These are phyloP conservation scores for Neoitamus cyanurus DNA, from an alignment of 2,888 invertebrate species.

Conservation along the genomic window DNA sequence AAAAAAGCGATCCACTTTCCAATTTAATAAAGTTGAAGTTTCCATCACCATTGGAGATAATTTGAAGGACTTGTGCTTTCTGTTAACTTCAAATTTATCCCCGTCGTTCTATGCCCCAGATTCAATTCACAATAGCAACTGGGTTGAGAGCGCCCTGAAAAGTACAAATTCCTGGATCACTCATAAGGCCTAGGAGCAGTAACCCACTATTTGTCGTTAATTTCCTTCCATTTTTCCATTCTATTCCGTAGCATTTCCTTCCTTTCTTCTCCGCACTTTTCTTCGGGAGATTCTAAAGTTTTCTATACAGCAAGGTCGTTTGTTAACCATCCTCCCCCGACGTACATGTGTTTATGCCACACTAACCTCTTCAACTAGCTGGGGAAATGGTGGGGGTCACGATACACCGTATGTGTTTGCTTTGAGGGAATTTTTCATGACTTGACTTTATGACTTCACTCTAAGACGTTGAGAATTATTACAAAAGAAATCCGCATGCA, in stretches of 20 bases:
- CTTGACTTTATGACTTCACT: neutral
- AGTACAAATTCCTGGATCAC: neutral
- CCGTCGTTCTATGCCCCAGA: neutral
- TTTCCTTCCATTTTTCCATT: neutral
- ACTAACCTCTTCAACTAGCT: neutral
- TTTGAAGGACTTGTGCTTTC: no score
- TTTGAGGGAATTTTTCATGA: neutral
- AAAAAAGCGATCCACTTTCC: no score
- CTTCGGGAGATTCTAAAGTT: neutral
- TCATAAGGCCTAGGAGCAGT: neutral
- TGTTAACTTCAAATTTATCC: neutral
- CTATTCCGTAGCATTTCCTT: neutral
- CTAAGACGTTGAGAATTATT: neutral
- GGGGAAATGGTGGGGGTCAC: neutral
- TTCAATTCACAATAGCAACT: neutral
- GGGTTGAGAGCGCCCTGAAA: neutral
- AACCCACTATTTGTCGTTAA: neutral
- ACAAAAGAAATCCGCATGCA: neutral
- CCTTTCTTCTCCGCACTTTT: neutral
- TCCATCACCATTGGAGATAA: no score
- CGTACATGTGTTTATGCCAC: neutral
- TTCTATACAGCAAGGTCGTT: neutral
- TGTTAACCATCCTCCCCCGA: neutral
- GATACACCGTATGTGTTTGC: neutral
- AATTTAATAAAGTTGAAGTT: no score